These are phyloP conservation scores for Drosophila nigricruria DNA, from an alignment of 2,888 invertebrate genomes.

Conservation along the genomic window DNA sequence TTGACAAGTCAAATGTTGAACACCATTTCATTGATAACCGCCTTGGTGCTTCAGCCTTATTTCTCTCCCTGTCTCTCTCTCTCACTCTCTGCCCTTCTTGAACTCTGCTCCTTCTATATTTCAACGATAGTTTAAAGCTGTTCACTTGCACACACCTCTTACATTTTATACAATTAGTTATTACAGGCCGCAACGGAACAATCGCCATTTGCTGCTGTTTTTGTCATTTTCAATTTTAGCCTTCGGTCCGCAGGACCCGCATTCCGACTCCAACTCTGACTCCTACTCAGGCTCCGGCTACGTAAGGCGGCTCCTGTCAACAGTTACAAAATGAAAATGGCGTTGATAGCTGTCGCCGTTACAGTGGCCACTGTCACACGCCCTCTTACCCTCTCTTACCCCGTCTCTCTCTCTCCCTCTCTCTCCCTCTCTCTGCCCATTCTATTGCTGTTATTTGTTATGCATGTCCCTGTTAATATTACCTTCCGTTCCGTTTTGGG, in stretches of 20 bases:
- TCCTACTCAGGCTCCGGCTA: neutral
- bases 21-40: neutral
- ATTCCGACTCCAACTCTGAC: neutral
- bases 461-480: slow-evolving; percentile 65
- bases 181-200: slow-evolving; percentile 30
- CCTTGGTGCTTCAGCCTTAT: neutral
- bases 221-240: slow-evolving; percentile 56
- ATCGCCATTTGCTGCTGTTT: slow-evolving; percentile 38
- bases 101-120: neutral
- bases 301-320: slow-evolving; percentile 56
- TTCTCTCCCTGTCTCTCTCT: neutral
- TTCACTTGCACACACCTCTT: neutral
- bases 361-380: slow-evolving; percentile 18
- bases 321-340: slow-evolving; percentile 76
- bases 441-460: slow-evolving; percentile 60
- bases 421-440: neutral
- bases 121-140: slow-evolving; percentile 18
- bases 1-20: no score
- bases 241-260: slow-evolving; percentile 14
- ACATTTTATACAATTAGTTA: slow-evolving; percentile 46
- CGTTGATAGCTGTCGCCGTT: slow-evolving; percentile 68
- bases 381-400: neutral
- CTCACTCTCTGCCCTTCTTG: neutral
- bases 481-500: slow-evolving; percentile 46
- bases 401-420: neutral